Conservation (phyloP, 1,140 invertebrate species). For the Drosophila lacertosa region DNA sequence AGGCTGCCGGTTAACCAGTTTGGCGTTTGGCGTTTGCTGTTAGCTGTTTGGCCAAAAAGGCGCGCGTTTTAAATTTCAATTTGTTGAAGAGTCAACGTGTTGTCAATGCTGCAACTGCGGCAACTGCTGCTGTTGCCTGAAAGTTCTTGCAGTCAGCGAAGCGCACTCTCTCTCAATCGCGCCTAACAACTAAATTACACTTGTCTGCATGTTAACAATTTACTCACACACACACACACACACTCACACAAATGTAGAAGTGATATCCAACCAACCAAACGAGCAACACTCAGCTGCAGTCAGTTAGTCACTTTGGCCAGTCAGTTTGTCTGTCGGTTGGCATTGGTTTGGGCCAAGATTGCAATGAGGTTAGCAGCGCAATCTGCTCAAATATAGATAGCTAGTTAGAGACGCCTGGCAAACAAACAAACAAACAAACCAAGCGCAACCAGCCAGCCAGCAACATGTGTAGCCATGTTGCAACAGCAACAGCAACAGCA, state of each 20-base stretch:
- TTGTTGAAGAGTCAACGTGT: conserved; percentile 72
- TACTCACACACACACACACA: conserved; percentile 48
- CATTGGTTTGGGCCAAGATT: conserved; percentile 60
- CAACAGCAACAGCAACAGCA: conserved; percentile 55
- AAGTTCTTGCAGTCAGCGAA: conserved; percentile 38
- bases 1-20: conserved; percentile 58
- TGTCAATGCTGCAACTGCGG: conserved; percentile 68
- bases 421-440: conserved; percentile 32
- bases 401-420: conserved; percentile 73
- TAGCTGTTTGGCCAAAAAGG: conserved; percentile 57
- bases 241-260: conserved; percentile 47
- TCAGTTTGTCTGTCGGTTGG: conserved; percentile 62
- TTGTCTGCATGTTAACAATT: conserved; percentile 81
- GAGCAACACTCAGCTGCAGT: conserved; percentile 51
- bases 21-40: too few relatives aligned
- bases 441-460: conserved; percentile 35
- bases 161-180: conserved; percentile 8
- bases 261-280: conserved; percentile 57
- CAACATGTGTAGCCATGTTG: conserved; percentile 75
- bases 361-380: conserved; percentile 80
- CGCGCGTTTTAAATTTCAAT: conserved; percentile 79
- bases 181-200: conserved; percentile 82
- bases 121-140: conserved; percentile 38
- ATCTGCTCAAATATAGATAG: conserved; percentile 82
- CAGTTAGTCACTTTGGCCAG: conserved; percentile 70